Conservation (phyloP, 2,888 invertebrate genomes). For the Anorthoa munda region DNA sequence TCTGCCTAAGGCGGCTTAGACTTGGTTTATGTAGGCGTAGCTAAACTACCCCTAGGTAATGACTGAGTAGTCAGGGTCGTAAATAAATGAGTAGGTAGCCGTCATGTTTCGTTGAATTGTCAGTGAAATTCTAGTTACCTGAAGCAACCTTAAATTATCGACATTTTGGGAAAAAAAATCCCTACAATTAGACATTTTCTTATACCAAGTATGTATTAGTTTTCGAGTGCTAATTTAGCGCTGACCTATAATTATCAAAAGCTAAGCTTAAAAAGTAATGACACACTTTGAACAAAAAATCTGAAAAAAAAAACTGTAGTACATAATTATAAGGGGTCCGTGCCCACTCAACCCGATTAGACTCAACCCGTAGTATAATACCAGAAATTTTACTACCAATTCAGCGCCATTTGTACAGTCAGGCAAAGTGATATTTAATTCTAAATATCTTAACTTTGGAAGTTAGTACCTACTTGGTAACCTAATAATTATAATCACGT, state of each 20-base stretch:
- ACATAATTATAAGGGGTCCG: no score
- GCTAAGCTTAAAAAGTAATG: no score
- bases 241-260: conserved; percentile 7
- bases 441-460: no score
- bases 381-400: no score
- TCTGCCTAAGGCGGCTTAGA: background rate
- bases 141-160: conserved; percentile 11
- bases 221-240: conserved; percentile 8
- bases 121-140: conserved; percentile 33
- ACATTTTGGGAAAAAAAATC: conserved; percentile 1
- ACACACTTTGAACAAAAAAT: background rate
- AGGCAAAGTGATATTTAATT: no score
- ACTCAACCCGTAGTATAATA: no score
- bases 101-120: conserved; percentile 9
- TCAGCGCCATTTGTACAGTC: no score
- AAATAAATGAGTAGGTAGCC: conserved; percentile 39
- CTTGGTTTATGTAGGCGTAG: background rate
- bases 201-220: background rate
- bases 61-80: conserved; percentile 10
- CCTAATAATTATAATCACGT: no score
- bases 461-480: no score
- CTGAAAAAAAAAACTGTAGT: no score
- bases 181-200: background rate
- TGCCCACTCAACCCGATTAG: no score
- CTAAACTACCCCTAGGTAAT: conserved; percentile 9